phyloP scores from a whole-genome alignment of 2,888 invertebrate genomes.

The Drosophila colorata region DNA sequence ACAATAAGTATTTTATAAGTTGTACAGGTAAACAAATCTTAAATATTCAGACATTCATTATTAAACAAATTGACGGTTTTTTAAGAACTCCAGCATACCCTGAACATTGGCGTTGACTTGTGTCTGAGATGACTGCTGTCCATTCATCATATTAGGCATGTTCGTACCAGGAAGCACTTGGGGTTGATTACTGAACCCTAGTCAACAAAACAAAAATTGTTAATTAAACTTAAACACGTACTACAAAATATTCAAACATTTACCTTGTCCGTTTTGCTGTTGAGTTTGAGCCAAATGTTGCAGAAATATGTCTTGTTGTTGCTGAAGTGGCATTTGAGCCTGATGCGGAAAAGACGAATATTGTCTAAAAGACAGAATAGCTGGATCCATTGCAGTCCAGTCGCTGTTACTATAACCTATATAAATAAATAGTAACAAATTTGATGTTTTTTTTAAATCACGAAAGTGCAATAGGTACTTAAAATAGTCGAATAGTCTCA shows the following conservation, averaged over 20 bases:
- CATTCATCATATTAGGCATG: conserved; percentile 82
- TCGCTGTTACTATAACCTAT: conserved; percentile 88
- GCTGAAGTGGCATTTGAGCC: conserved; percentile 76
- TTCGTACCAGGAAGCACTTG: conserved; percentile 79
- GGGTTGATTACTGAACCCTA: conserved; percentile 80
- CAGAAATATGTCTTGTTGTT: conserved; percentile 84
- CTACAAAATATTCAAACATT: not conserved
- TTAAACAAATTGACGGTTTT: conserved; percentile 83
- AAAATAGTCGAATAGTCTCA: too few relatives aligned
- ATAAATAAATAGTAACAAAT: too few relatives aligned
- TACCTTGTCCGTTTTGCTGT: conserved; percentile 79
- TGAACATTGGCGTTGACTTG: conserved; percentile 83
- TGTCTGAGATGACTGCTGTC: conserved; percentile 81
- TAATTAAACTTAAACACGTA: not conserved
- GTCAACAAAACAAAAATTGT: conserved; percentile 2
- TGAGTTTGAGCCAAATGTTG: conserved; percentile 82
- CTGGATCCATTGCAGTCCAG: conserved; percentile 97
- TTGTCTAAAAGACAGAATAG: conserved; percentile 88
- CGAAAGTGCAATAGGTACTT: too few relatives aligned
- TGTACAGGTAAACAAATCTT: conserved; percentile 74
- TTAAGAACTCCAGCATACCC: conserved; percentile 84
- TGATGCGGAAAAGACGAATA: conserved; percentile 85
- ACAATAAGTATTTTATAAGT: conserved; percentile 72
- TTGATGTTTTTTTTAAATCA: too few relatives aligned
- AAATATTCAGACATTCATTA: conserved; percentile 66